Conservation (phyloP, 2,797 vertebrate genomes). For the Chiloscyllium punctatum region DNA sequence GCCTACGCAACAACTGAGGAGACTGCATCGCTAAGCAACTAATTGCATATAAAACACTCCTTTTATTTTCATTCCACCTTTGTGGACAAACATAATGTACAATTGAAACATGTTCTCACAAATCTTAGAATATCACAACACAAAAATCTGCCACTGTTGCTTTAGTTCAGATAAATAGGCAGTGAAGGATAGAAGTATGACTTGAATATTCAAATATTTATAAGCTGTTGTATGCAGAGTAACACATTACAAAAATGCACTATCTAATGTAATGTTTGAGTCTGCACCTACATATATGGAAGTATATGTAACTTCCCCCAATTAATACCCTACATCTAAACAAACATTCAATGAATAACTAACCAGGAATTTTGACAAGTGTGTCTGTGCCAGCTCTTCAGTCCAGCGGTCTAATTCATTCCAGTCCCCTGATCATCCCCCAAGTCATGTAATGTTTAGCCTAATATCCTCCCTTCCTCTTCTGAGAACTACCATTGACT, state of each 20-base stretch:
- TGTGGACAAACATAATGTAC: neutral
- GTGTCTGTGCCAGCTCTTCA: neutral
- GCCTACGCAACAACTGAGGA: neutral
- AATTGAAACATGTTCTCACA: neutral
- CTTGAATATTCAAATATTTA: too few relatives aligned
- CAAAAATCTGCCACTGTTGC: neutral
- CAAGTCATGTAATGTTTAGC: neutral
- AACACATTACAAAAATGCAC: too few relatives aligned
- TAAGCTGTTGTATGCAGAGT: too few relatives aligned
- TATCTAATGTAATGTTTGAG: too few relatives aligned
- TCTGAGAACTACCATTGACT: neutral
- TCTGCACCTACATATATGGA: too few relatives aligned
- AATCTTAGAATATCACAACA: neutral
- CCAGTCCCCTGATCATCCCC: neutral
- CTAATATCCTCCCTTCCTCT: neutral
- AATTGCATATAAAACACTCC: neutral
- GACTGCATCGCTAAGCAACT: neutral
- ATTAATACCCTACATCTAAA: too few relatives aligned
- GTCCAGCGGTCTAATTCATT: neutral
- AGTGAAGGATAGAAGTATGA: too few relatives aligned
- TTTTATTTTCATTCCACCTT: neutral
- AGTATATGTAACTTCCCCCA: too few relatives aligned
- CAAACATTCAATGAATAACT: too few relatives aligned
- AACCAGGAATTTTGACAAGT: neutral
- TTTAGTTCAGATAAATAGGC: neutral